Conservation (phyloP, 2,113 vertebrate genomes). For the Chamaetylas fuelleborni region DNA sequence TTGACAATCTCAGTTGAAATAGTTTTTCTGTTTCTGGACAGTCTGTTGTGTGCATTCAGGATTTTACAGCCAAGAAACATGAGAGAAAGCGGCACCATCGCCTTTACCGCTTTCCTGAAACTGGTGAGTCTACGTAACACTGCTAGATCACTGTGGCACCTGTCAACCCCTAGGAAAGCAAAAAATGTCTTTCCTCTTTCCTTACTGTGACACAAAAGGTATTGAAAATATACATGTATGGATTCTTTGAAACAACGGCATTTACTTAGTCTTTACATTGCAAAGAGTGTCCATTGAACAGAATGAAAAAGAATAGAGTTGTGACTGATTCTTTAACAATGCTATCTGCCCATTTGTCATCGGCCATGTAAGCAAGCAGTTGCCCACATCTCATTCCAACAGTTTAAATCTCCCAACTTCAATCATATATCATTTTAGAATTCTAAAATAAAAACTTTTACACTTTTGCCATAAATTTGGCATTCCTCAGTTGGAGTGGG, state of each 20-base stretch:
- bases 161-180: neutral
- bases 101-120: neutral
- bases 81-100: neutral
- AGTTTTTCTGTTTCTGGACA: neutral
- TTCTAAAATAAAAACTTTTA: neutral
- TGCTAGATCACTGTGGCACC: neutral
- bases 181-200: neutral
- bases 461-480: neutral
- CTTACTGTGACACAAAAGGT: neutral
- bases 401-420: neutral
- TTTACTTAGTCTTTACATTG: neutral
- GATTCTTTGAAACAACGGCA: neutral
- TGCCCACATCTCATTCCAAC: neutral
- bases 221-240: neutral
- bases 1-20: neutral
- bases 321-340: neutral
- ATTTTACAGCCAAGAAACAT: neutral
- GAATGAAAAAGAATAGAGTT: neutral
- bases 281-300: neutral
- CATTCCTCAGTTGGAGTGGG: neutral
- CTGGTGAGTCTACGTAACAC: neutral
- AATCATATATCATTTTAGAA: neutral
- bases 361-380: neutral
- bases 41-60: neutral
- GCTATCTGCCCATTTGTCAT: neutral